phyloP scores from a whole-genome alignment of 1,140 invertebrate species.

The Triops cancriformis region DNA sequence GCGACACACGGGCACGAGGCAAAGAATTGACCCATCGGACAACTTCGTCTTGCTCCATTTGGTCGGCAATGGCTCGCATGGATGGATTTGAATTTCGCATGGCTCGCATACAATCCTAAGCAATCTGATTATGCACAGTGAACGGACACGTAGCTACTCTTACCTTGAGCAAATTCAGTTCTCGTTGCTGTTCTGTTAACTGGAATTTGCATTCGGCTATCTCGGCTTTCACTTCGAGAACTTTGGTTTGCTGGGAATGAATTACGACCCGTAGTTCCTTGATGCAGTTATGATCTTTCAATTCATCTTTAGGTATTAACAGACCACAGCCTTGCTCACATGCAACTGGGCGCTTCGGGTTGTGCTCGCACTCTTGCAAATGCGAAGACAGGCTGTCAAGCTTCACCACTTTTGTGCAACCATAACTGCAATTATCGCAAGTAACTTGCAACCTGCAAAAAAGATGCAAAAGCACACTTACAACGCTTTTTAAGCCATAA shows the following conservation, averaged over 20 bases:
- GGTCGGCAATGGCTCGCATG: constrained; percentile 76
- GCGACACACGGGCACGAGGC: constrained; percentile 73
- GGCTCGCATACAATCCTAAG: constrained; percentile 79
- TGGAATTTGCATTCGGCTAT: constrained; percentile 74
- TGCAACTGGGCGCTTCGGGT: constrained; percentile 83
- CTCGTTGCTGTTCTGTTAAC: constrained; percentile 78
- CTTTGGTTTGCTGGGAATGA: constrained; percentile 72
- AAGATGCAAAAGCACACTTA: constrained; percentile 10
- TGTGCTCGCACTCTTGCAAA: constrained; percentile 84
- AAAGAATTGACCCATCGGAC: constrained; percentile 81
- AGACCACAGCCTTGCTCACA: constrained; percentile 89
- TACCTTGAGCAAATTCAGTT: constrained; percentile 75
- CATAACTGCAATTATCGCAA: constrained; percentile 82
- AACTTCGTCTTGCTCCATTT: constrained; percentile 87
- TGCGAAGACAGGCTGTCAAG: constrained; percentile 72
- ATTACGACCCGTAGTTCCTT: constrained; percentile 75
- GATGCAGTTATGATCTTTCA: constrained; percentile 90
- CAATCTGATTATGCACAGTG: not conserved
- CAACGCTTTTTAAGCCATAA: not conserved
- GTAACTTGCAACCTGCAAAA: constrained; percentile 64
- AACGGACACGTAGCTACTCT: constrained; percentile 20
- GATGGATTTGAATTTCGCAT: constrained; percentile 81
- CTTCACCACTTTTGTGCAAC: constrained; percentile 75
- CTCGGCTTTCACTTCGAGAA: constrained; percentile 74
- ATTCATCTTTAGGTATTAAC: constrained; percentile 87